Conservation (phyloP, 2,113 vertebrate genomes). For the Brienomyrus brachyistius region DNA sequence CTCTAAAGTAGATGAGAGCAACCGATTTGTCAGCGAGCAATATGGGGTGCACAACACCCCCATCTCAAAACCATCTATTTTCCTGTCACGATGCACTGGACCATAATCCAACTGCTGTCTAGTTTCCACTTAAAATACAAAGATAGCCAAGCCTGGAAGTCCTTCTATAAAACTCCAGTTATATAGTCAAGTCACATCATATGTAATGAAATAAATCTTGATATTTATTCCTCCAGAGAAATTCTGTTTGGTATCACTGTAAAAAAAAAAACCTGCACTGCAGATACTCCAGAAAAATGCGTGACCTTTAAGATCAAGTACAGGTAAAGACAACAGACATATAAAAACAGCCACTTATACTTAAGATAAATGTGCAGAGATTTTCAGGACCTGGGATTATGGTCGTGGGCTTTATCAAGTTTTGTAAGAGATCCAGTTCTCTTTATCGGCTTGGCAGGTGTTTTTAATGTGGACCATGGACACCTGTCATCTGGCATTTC, state of each 20-base stretch:
- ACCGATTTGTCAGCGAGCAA: conserved; percentile 34
- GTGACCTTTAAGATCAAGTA: neutral
- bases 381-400: neutral
- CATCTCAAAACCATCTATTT: conserved; percentile 33
- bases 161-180: neutral
- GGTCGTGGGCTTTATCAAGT: neutral
- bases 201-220: neutral
- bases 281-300: neutral
- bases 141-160: neutral
- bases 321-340: neutral
- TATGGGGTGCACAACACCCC: conserved; percentile 27
- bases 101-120: conserved; percentile 25
- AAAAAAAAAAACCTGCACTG: neutral
- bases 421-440: neutral
- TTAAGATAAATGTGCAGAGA: neutral
- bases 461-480: conserved; percentile 1
- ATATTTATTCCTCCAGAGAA: neutral
- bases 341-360: neutral
- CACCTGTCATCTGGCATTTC: conserved; percentile 8
- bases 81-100: conserved; percentile 38
- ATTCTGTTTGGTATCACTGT: neutral
- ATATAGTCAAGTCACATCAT: neutral
- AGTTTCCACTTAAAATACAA: conserved; percentile 12
- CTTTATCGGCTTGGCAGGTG: neutral
- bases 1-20: conserved; percentile 13